Percentiles rank a stretch among this genome's conserved stretches.
These are phyloP conservation scores for Bombus picipes DNA, from an alignment of 1,140 invertebrate genomes.

Conservation along the genomic window DNA sequence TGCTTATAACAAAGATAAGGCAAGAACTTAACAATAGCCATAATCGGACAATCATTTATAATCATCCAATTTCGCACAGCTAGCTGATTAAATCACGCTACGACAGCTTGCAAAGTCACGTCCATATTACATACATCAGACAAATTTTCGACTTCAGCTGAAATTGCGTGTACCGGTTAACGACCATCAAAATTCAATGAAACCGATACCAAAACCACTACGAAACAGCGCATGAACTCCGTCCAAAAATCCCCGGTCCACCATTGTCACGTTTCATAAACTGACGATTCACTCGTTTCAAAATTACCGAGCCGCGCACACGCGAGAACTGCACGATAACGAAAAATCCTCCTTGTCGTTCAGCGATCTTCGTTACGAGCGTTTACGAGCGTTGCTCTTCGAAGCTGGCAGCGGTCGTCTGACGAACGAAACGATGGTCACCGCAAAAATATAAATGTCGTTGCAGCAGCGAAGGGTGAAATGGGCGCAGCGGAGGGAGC, in stretches of 20 bases:
- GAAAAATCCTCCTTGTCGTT: not conserved
- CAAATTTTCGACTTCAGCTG: not conserved
- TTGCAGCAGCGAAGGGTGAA: not conserved
- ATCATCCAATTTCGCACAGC: too few relatives aligned
- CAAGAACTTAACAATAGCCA: too few relatives aligned
- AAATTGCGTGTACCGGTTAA: not conserved
- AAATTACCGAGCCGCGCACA: not conserved
- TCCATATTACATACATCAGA: not conserved
- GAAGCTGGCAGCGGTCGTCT: not conserved
- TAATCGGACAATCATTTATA: too few relatives aligned
- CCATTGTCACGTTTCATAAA: not conserved
- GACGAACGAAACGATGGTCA: not conserved
- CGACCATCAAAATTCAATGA: not conserved
- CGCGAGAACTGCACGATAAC: not conserved
- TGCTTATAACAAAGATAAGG: too few relatives aligned
- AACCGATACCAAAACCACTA: not conserved
- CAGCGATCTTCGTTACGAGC: not conserved
- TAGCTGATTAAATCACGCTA: too few relatives aligned
- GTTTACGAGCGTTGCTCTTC: not conserved
- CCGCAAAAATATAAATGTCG: conserved; percentile 35
- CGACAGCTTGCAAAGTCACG: not conserved
- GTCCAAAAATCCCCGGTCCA: not conserved
- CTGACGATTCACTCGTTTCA: not conserved
- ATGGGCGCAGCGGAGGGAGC: not conserved
- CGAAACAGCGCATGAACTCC: not conserved